Percentiles rank a stretch among this genome's conserved stretches.
Conservation (phyloP, 2,797 vertebrate genomes). For the Percopsis omiscomaycus region DNA sequence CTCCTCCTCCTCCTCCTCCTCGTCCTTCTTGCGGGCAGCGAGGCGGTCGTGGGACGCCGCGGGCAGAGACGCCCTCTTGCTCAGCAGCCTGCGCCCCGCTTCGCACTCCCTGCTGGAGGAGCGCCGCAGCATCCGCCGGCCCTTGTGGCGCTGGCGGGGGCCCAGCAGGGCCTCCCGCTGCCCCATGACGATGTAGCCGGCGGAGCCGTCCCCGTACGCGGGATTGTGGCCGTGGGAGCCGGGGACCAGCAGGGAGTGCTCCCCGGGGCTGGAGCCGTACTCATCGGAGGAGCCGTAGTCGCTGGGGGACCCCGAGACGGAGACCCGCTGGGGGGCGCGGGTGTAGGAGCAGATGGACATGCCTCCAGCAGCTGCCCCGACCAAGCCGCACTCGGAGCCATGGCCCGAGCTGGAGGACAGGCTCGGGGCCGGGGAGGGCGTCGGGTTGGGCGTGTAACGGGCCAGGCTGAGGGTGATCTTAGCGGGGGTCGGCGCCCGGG, state of each 20-base stretch:
- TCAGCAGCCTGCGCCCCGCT: constrained; percentile 75
- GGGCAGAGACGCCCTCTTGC: constrained; percentile 81
- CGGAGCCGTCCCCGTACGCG: constrained; percentile 27
- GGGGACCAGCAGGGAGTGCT: constrained; percentile 76
- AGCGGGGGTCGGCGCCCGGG: constrained; percentile 80
- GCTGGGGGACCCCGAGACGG: constrained; percentile 80
- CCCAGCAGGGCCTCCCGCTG: constrained; percentile 70
- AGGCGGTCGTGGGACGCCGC: constrained; percentile 69
- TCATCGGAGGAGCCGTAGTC: constrained; percentile 87
- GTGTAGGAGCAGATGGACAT: constrained; percentile 78
- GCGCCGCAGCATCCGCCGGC: constrained; percentile 74
- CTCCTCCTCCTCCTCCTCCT: constrained; percentile 78
- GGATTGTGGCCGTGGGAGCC: constrained; percentile 54
- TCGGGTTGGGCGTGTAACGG: constrained; percentile 78
- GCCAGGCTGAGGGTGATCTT: constrained; percentile 83
- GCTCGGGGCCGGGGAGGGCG: constrained; percentile 79
- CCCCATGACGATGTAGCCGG: constrained; percentile 82
- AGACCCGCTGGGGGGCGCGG: constrained; percentile 79
- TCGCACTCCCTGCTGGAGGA: constrained; percentile 76
- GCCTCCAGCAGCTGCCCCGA: constrained; percentile 76
- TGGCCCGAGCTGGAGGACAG: constrained; percentile 82
- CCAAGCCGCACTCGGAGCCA: constrained; percentile 81
- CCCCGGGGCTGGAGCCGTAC: constrained; percentile 83
- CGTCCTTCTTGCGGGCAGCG: constrained; percentile 65
- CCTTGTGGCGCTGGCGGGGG: constrained; percentile 74